Conservation (phyloP, 1,140 invertebrate species). For the Sitodiplosis mosellana region DNA sequence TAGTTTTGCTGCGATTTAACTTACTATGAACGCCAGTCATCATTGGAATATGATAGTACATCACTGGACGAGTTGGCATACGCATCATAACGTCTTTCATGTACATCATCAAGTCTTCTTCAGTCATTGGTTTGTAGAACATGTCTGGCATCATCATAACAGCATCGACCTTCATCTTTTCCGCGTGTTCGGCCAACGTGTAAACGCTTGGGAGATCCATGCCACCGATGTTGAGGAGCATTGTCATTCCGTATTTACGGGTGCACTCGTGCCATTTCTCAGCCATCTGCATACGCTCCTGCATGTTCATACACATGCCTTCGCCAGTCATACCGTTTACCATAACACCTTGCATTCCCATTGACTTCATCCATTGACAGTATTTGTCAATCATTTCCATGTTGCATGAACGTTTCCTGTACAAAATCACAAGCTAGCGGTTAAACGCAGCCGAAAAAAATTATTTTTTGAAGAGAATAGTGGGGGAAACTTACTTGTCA, state of each 20-base stretch:
- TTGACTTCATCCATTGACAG: too few species aligned
- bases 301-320: slow-evolving; percentile 44
- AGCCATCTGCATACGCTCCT: slow-evolving; percentile 46
- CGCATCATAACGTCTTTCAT: slow-evolving; percentile 42
- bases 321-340: slow-evolving; percentile 67
- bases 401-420: too few species aligned
- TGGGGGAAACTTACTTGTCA: too few species aligned
- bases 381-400: too few species aligned
- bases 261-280: slow-evolving; percentile 44
- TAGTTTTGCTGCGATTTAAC: not conserved
- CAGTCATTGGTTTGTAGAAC: slow-evolving; percentile 48
- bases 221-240: slow-evolving; percentile 66
- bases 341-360: slow-evolving; percentile 17
- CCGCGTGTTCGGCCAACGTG: slow-evolving; percentile 53
- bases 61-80: slow-evolving; percentile 60
- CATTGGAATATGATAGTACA: slow-evolving; percentile 65
- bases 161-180: slow-evolving; percentile 43
- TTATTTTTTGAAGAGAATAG: too few species aligned
- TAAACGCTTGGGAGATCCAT: slow-evolving; percentile 46
- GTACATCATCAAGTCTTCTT: slow-evolving; percentile 47
- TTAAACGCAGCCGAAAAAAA: too few species aligned
- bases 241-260: slow-evolving; percentile 33
- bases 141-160: slow-evolving; percentile 58
- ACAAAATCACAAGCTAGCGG: too few species aligned
- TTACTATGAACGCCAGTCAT: slow-evolving; percentile 50